Percentiles rank a stretch among this genome's conserved stretches.
Evolutionary conservation across 2,113 vertebrate genomes (phyloP).

Genomic region (Rhipidura dahli): DNA sequence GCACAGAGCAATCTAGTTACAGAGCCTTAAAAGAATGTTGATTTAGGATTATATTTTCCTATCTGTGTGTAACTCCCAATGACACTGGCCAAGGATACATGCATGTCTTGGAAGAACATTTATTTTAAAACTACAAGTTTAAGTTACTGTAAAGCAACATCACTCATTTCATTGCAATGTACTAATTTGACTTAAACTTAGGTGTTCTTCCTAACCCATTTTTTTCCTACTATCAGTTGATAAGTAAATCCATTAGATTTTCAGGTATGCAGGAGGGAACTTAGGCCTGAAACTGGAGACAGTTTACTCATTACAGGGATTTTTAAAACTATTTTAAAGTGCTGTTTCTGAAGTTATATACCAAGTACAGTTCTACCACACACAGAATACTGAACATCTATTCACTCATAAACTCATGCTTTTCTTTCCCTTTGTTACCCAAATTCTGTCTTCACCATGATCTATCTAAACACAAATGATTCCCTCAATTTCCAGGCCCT

Average conservation of each 20-base stretch:
- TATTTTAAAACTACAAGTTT: neutral
- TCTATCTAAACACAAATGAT: neutral
- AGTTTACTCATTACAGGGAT: neutral
- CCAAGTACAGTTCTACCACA: neutral
- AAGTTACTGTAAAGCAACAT: neutral
- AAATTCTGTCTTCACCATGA: neutral
- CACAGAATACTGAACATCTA: neutral
- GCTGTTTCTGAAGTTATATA: neutral
- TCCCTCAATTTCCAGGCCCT: neutral
- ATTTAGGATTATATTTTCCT: constrained; percentile 23
- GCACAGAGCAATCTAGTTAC: neutral
- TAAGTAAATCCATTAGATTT: neutral
- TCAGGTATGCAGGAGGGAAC: neutral
- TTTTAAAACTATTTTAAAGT: neutral
- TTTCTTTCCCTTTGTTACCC: neutral
- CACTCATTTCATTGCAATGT: neutral
- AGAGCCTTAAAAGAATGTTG: constrained; percentile 31
- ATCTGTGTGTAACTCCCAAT: neutral
- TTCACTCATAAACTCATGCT: neutral
- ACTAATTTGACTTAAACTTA: neutral
- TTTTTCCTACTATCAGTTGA: neutral
- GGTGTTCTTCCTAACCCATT: neutral
- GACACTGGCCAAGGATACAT: neutral
- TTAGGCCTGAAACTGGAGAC: neutral
- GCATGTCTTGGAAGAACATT: neutral